Percentiles rank a stretch among this genome's conserved stretches.
phyloP scores from a whole-genome alignment of 1,140 invertebrate species.

The Drosophila obscura region DNA sequence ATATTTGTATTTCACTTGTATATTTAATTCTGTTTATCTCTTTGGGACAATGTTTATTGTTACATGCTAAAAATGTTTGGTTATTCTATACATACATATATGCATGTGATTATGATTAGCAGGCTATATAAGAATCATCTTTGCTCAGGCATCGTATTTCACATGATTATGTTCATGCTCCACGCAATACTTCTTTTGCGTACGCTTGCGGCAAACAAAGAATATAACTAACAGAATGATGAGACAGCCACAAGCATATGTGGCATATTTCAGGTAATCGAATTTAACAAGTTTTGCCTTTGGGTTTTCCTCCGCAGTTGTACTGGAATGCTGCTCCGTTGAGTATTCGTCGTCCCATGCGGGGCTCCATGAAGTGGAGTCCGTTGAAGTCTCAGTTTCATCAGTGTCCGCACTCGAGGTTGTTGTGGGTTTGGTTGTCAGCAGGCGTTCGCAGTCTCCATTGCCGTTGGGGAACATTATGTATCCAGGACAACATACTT shows the following conservation, averaged over 20 bases:
- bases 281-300: no score
- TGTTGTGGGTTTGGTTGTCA: conserved; percentile 1
- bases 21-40: no score
- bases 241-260: background rate
- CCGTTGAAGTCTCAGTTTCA: background rate
- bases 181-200: no score
- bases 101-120: background rate
- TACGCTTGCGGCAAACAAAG: background rate
- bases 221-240: background rate
- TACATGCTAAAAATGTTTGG: no score
- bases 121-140: background rate
- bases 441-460: conserved; percentile 10
- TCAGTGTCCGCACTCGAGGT: background rate
- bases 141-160: background rate
- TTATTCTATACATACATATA: background rate
- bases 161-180: background rate
- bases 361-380: background rate
- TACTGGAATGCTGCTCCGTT: background rate
- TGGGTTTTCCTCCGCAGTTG: no score
- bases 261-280: no score
- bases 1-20: no score
- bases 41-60: no score
- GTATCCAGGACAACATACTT: conserved; percentile 46
- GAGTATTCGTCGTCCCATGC: background rate
- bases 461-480: background rate